These are phyloP conservation scores for Anhinga anhinga DNA, from an alignment of 2,113 vertebrate species.

Conservation along the genomic window DNA sequence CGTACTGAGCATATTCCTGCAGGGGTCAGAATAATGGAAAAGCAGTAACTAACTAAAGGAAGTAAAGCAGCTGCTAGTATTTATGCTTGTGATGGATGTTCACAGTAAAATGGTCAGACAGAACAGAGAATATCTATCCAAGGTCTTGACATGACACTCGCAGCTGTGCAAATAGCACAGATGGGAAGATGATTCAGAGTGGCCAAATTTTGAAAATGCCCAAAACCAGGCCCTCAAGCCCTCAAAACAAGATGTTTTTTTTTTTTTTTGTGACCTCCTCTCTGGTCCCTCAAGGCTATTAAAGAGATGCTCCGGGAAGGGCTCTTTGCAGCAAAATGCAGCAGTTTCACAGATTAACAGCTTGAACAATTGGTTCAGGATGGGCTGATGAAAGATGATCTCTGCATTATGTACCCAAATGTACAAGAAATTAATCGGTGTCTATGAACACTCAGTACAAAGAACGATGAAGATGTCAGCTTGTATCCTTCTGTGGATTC, in stretches of 20 bases:
- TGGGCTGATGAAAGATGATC: neutral
- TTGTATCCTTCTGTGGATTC: neutral
- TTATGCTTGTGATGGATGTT: constrained; percentile 53
- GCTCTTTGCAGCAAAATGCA: neutral
- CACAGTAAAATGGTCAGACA: constrained; percentile 48
- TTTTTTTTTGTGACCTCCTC: neutral
- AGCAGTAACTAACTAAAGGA: neutral
- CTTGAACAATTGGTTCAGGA: neutral
- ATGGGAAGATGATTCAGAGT: constrained; percentile 53
- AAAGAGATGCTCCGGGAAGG: neutral
- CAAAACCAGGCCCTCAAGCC: neutral
- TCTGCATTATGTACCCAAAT: neutral
- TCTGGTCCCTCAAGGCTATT: neutral
- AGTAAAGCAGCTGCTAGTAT: constrained; percentile 52
- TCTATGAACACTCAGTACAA: neutral
- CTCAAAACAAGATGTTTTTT: constrained; percentile 3
- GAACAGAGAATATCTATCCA: constrained; percentile 33
- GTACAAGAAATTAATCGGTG: neutral
- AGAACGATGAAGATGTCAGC: neutral
- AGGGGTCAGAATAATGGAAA: constrained; percentile 15
- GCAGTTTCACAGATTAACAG: constrained; percentile 25
- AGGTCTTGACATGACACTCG: constrained; percentile 56
- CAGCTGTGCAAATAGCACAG: constrained; percentile 59
- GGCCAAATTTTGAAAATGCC: constrained; percentile 28
- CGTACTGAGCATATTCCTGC: neutral